Evolutionary conservation across 2,888 invertebrate species (phyloP), one percentile per base, ranked within the genome.

Genomic region (Xanthia icteritia): DNA sequence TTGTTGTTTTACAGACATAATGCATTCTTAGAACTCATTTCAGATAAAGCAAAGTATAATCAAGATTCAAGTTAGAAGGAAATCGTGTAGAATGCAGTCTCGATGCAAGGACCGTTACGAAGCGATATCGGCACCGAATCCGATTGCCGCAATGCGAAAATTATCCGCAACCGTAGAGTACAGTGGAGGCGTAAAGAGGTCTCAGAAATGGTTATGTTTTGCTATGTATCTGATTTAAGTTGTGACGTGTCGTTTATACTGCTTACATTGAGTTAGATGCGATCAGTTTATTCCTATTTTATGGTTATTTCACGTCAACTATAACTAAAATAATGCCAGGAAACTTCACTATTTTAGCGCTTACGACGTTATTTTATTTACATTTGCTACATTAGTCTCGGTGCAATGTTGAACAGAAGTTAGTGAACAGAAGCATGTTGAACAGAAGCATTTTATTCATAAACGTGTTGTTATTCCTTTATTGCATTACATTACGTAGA

Each of bases 101-200:
- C 92, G 92, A 94, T 94, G 92, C 92, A 91, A 92, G 92, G 91
- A 95, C 95, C 95, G 95, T 96, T 95, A 95, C 93, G 86, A 92
- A 92, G 90, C 92, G 93, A 94, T 94, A 95, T 95, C 94, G 93
- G 92, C 70, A 93, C 92, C 92, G 93, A 94, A 95, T 94, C 93
- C 93, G 94, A 95, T 95, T 94, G 93, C 90, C 91, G 94, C 95
- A 95, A 94, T 94, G 95, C 94, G 95, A 96, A 96, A 95, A 96
- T 95, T 95, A 96, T 95, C 94, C 94, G 89, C 92, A 92, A 88
- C 86, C 76, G 83, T 88, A 83, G 89, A 89, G 92, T 93, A 92
- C 91, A 92, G 92, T 92, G 93, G 93, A 94, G 94, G 95, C 94
- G 95, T 95, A 93, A 94, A 94, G 92, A 92, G 92, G 90, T 90